Evolutionary conservation across 2,113 vertebrate genomes (phyloP).

Genomic region (Hymenochirus boettgeri): DNA sequence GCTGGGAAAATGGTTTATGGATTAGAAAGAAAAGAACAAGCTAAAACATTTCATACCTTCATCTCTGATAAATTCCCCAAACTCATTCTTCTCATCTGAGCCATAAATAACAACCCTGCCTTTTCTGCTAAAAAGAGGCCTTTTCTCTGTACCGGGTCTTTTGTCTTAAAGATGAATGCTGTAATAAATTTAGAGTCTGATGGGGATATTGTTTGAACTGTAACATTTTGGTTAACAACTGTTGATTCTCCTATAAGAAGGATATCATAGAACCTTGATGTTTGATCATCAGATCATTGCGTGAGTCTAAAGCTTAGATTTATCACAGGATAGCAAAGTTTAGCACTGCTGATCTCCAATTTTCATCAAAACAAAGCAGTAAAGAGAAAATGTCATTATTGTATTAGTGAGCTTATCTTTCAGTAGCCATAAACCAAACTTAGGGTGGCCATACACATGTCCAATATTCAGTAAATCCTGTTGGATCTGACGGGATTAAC

Average conservation of each 20-base stretch:
- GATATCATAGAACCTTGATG: constrained; percentile 68
- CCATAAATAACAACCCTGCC: constrained; percentile 79
- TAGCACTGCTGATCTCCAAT: not conserved
- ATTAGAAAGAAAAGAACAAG: constrained; percentile 81
- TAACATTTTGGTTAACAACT: constrained; percentile 81
- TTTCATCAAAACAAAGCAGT: not conserved
- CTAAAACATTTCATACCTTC: constrained; percentile 84
- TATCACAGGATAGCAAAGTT: not conserved
- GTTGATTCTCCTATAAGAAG: constrained; percentile 75
- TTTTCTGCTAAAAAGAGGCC: constrained; percentile 72
- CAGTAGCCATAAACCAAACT: too few species aligned
- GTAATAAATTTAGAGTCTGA: constrained; percentile 80
- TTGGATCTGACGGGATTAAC: too few species aligned
- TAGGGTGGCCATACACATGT: too few species aligned
- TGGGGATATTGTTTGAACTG: constrained; percentile 77
- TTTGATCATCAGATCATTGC: constrained; percentile 66
- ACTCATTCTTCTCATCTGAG: constrained; percentile 81
- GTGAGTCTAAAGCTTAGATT: not conserved
- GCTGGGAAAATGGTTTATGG: constrained; percentile 85
- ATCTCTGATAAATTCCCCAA: constrained; percentile 85
- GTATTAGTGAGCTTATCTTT: too few species aligned
- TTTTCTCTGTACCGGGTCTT: constrained; percentile 72
- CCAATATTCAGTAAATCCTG: too few species aligned
- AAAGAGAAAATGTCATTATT: too few species aligned
- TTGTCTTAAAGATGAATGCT: constrained; percentile 81